These are phyloP conservation scores for Anoplophora glabripennis DNA, from an alignment of 1,140 invertebrate species.

Conservation along the genomic window DNA sequence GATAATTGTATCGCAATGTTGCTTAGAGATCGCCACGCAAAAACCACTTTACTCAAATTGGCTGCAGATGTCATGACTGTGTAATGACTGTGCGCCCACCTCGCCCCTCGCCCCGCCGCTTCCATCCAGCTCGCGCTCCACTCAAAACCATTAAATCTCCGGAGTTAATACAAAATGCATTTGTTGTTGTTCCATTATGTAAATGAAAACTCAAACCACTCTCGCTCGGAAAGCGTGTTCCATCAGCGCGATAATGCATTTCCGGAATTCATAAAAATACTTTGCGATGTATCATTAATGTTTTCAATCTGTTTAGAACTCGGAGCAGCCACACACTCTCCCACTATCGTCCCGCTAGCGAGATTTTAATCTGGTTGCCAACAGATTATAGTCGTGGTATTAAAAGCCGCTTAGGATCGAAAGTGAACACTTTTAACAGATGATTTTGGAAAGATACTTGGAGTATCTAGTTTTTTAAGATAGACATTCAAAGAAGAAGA, in stretches of 20 bases:
- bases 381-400: too few relatives aligned
- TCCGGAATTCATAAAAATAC: conserved; percentile 42
- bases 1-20: conserved; percentile 11
- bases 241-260: conserved; percentile 42
- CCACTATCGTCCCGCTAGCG: too few relatives aligned
- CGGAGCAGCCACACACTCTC: too few relatives aligned
- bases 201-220: conserved; percentile 50
- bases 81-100: conserved; percentile 20
- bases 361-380: too few relatives aligned
- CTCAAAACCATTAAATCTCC: conserved; percentile 47
- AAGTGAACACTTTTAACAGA: too few relatives aligned
- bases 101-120: background rate
- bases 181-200: conserved; percentile 52
- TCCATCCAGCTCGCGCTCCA: conserved; percentile 24
- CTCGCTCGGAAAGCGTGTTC: conserved; percentile 38
- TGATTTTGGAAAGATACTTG: too few relatives aligned
- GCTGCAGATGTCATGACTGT: conserved; percentile 32
- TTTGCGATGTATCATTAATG: conserved; percentile 22
- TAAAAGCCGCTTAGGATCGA: too few relatives aligned
- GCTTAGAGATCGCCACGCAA: conserved; percentile 22
- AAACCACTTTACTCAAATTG: conserved; percentile 31
- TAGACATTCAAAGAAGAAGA: too few relatives aligned
- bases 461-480: too few relatives aligned
- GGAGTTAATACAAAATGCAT: conserved; percentile 52
- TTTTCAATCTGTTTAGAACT: conserved; percentile 15